Conservation (phyloP, 2,113 vertebrate species). For the Chloropsis cyanopogon region DNA sequence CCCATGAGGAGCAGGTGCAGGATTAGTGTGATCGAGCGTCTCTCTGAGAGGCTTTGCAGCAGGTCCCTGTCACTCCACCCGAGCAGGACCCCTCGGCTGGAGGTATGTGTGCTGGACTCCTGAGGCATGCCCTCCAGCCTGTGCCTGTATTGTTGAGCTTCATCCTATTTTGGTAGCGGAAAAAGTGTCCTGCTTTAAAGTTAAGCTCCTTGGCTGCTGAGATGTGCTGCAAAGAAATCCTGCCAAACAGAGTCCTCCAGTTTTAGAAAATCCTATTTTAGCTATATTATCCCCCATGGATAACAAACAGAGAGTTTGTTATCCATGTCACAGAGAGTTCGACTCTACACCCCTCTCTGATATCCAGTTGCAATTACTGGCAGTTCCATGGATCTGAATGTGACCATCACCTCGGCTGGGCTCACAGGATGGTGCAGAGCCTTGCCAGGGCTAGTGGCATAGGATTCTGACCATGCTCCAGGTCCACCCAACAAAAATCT, state of each 20-base stretch:
- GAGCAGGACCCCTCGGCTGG: not conserved
- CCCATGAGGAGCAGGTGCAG: slow-evolving; percentile 64
- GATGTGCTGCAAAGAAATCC: not conserved
- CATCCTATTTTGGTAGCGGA: slow-evolving; percentile 37
- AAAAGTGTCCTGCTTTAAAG: slow-evolving; percentile 16
- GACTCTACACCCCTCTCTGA: not conserved
- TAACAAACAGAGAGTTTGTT: not conserved
- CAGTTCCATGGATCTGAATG: not conserved
- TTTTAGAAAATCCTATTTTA: slow-evolving; percentile 44
- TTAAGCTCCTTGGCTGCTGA: slow-evolving; percentile 36
- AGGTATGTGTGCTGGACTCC: slow-evolving; percentile 14
- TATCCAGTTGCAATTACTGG: not conserved
- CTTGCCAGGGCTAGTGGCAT: not conserved
- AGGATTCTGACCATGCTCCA: not conserved
- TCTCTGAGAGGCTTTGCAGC: slow-evolving; percentile 13
- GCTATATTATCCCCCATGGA: not conserved
- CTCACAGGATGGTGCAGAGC: not conserved
- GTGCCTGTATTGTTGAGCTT: slow-evolving; percentile 7
- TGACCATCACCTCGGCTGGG: not conserved
- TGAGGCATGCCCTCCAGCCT: not conserved
- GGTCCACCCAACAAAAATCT: not conserved
- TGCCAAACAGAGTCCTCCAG: slow-evolving; percentile 6
- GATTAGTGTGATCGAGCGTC: slow-evolving; percentile 19
- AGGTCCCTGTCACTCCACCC: slow-evolving; percentile 62
- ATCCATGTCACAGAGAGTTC: not conserved